phyloP scores from a whole-genome alignment of 2,113 vertebrate species.

The Delphinapterus leucas region DNA sequence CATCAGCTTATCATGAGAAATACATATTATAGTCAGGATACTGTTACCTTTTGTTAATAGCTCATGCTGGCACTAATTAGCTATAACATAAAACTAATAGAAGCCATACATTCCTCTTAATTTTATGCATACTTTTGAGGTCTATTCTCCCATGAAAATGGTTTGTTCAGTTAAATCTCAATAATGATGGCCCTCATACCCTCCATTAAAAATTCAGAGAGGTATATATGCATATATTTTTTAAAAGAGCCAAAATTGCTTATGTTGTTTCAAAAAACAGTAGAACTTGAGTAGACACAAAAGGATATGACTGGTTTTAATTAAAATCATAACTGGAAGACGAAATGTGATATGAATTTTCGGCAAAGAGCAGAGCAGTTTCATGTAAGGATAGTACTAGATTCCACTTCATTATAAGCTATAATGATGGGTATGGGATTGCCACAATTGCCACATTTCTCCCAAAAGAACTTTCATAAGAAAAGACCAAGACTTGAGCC shows the following conservation, averaged over 20 bases:
- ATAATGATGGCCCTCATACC: slow-evolving; percentile 45
- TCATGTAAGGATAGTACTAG: not conserved
- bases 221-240: not conserved
- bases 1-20: slow-evolving; percentile 71
- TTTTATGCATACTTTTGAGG: slow-evolving; percentile 59
- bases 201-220: slow-evolving; percentile 54
- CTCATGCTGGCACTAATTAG: slow-evolving; percentile 55
- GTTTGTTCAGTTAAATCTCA: slow-evolving; percentile 70
- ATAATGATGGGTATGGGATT: not conserved
- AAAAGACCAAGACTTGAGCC: not conserved
- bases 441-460: not conserved
- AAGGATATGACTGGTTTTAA: slow-evolving; percentile 71
- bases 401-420: not conserved
- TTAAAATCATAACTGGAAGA: slow-evolving; percentile 57
- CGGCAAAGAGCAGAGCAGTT: slow-evolving; percentile 47
- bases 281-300: slow-evolving; percentile 51
- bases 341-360: slow-evolving; percentile 58
- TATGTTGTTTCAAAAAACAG: slow-evolving; percentile 61
- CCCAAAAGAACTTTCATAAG: slow-evolving; percentile 8
- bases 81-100: slow-evolving; percentile 66
- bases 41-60: slow-evolving; percentile 59
- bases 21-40: slow-evolving; percentile 48
- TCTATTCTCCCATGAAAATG: slow-evolving; percentile 55
- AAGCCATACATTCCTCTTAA: slow-evolving; percentile 57
- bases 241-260: slow-evolving; percentile 56